Percentiles rank a stretch among this genome's conserved stretches.
Evolutionary conservation across 1,140 invertebrate genomes (phyloP).

Genomic region (Musca domestica): DNA sequence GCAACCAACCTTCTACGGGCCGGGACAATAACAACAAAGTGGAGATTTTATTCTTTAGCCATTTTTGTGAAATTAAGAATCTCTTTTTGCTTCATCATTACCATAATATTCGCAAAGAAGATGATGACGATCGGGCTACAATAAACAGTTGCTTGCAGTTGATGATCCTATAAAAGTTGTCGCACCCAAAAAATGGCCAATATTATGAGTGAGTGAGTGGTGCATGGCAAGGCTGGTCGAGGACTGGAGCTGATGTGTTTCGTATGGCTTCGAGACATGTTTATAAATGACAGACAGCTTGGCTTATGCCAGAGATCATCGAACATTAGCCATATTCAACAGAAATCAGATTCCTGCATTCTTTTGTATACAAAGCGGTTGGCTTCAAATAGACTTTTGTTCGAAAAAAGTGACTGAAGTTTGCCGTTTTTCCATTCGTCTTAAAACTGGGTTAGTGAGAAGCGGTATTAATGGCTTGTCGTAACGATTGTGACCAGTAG

Average conservation of each 20-base stretch:
- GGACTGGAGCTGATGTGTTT: not conserved
- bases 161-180: slow-evolving; percentile 16
- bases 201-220: too few relatives aligned
- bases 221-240: too few relatives aligned
- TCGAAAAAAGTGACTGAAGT: too few relatives aligned
- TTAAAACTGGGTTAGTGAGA: too few relatives aligned
- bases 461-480: too few relatives aligned
- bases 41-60: too few relatives aligned
- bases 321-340: slow-evolving; percentile 14
- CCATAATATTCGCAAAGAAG: not conserved
- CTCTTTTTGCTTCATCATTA: not conserved
- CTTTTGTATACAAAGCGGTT: too few relatives aligned
- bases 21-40: not conserved
- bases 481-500: too few relatives aligned
- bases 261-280: not conserved
- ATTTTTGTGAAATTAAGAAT: too few relatives aligned
- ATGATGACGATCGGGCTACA: not conserved
- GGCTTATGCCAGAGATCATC: slow-evolving; percentile 22
- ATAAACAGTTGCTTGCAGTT: not conserved
- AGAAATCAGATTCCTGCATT: too few relatives aligned
- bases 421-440: too few relatives aligned
- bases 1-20: not conserved
- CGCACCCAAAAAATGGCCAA: slow-evolving; percentile 1
- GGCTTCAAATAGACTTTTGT: too few relatives aligned
- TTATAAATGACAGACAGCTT: slow-evolving; percentile 15